Percentiles rank a stretch among this genome's conserved stretches.
These are phyloP conservation scores for Drosophila macrospina DNA, from an alignment of 2,888 invertebrate genomes.

Conservation along the genomic window DNA sequence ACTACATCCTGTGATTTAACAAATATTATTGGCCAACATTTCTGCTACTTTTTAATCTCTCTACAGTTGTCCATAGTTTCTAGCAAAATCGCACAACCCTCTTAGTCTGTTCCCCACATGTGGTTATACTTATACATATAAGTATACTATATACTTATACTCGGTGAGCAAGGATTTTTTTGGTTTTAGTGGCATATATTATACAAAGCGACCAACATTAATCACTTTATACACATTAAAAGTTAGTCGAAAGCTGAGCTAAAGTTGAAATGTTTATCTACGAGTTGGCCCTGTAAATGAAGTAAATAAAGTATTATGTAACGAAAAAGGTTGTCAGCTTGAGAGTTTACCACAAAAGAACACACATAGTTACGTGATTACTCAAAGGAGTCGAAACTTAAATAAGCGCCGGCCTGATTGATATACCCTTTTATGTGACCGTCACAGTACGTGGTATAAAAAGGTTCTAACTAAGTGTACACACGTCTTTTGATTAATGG, in stretches of 20 bases:
- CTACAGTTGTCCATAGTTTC: not conserved
- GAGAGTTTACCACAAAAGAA: not conserved
- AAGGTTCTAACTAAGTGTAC: constrained; percentile 36
- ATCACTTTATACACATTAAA: constrained; percentile 47
- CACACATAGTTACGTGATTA: not conserved
- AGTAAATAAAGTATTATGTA: no score
- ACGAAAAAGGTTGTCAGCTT: not conserved
- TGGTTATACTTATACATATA: not conserved
- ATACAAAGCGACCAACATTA: constrained; percentile 39
- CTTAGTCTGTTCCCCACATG: not conserved
- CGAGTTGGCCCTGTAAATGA: constrained; percentile 1
- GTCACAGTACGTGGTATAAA: constrained; percentile 11
- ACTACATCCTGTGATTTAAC: no score
- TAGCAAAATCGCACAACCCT: not conserved
- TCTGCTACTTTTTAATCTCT: no score
- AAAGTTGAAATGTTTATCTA: constrained; percentile 10
- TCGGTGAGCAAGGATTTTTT: not conserved
- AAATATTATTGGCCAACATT: no score
- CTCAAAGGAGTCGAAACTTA: not conserved
- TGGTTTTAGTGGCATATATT: no score
- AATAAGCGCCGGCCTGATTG: not conserved
- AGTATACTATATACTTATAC: not conserved
- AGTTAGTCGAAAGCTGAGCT: constrained; percentile 12
- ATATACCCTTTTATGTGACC: constrained; percentile 1
- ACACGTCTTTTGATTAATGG: constrained; percentile 56